Evolutionary conservation across 2,113 vertebrate species (phyloP).

Genomic region (Crotophaga sulcirostris): DNA sequence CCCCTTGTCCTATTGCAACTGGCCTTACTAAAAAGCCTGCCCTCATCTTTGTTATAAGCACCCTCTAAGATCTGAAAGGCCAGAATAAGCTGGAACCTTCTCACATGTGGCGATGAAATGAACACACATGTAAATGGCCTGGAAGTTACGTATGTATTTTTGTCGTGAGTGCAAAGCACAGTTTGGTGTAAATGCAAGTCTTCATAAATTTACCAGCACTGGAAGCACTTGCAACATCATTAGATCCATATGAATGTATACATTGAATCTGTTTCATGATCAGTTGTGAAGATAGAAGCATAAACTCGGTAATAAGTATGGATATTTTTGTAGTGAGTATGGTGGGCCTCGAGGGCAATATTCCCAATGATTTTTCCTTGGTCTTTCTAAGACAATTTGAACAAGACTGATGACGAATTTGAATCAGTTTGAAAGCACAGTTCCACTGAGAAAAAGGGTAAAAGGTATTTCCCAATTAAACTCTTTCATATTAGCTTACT

Average conservation of each 20-base stretch:
- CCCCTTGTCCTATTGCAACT: background rate
- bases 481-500: background rate
- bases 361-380: conserved; percentile 51
- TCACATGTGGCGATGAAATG: background rate
- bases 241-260: background rate
- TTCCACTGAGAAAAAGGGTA: conserved; percentile 16
- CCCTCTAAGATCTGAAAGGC: background rate
- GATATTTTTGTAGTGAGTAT: conserved; percentile 36
- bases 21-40: background rate
- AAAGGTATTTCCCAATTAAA: conserved; percentile 44
- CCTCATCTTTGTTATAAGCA: background rate
- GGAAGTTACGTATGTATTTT: background rate
- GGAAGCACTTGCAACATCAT: background rate
- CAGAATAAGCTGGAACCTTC: background rate
- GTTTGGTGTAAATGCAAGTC: background rate
- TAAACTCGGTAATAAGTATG: conserved; percentile 29
- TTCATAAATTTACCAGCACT: background rate
- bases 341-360: conserved; percentile 26
- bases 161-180: background rate
- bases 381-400: conserved; percentile 41
- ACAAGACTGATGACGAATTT: conserved; percentile 34
- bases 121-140: background rate
- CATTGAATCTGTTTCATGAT: background rate
- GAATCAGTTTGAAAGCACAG: conserved; percentile 28
- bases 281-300: background rate